Conservation (phyloP, 2,113 vertebrate genomes). For the Tenrec ecaudatus region DNA sequence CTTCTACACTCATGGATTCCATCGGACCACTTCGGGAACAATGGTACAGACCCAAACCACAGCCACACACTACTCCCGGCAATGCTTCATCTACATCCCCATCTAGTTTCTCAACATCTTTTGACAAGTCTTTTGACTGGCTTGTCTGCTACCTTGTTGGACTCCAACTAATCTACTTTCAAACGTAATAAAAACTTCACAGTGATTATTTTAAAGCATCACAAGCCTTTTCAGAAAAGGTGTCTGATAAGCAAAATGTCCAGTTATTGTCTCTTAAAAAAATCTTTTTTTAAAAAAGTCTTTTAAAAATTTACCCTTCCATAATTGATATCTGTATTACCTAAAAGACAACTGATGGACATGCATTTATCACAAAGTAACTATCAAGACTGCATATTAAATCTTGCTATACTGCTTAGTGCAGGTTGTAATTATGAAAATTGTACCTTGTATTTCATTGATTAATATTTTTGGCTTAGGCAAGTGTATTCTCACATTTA, state of each 20-base stretch:
- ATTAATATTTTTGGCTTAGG: constrained; percentile 42
- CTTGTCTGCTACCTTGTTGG: not conserved
- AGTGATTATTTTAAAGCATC: not conserved
- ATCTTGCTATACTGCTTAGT: not conserved
- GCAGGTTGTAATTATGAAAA: constrained; percentile 7
- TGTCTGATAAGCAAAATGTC: not conserved
- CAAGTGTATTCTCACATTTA: not conserved
- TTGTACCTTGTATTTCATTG: constrained; percentile 13
- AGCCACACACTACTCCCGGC: not conserved
- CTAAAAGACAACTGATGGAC: constrained; percentile 14
- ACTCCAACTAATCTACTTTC: not conserved
- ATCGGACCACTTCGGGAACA: not conserved
- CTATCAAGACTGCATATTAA: constrained; percentile 30
- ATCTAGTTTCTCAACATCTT: not conserved
- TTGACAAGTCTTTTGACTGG: not conserved
- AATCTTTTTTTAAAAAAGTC: too few species aligned
- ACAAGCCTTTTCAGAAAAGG: not conserved
- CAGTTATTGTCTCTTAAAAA: not conserved
- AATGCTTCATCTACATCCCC: not conserved
- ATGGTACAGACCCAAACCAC: not conserved
- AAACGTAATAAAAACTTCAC: not conserved
- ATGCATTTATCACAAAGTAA: constrained; percentile 9
- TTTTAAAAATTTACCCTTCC: not conserved
- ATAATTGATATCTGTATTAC: not conserved
- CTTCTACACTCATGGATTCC: fast-evolving